These are phyloP conservation scores for Gasterosteus nipponicus DNA, from an alignment of 2,113 vertebrate genomes.

Conservation along the genomic window DNA sequence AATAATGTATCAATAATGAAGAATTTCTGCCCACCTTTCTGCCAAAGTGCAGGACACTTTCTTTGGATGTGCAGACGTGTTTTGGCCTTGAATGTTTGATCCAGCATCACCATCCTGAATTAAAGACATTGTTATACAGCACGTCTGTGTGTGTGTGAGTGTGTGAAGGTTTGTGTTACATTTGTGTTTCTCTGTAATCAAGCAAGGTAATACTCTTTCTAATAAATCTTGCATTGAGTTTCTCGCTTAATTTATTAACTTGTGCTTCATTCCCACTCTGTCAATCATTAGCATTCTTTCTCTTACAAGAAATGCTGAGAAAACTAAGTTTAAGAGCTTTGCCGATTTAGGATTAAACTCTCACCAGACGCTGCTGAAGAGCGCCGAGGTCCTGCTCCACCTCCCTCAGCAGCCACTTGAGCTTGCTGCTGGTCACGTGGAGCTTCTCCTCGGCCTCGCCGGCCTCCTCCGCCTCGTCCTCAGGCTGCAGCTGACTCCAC, in stretches of 20 bases:
- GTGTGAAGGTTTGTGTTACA: not conserved
- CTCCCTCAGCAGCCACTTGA: conserved; percentile 83
- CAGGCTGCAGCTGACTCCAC: conserved; percentile 82
- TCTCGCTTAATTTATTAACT: not conserved
- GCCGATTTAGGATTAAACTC: not conserved
- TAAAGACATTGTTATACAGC: not conserved
- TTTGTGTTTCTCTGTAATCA: not conserved
- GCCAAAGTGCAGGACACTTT: conserved; percentile 16
- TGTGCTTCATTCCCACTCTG: not conserved
- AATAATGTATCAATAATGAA: not conserved
- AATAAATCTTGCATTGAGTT: not conserved
- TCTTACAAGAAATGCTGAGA: not conserved
- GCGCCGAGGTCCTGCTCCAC: conserved; percentile 83
- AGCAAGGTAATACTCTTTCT: not conserved
- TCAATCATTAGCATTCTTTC: not conserved
- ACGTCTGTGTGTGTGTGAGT: not conserved
- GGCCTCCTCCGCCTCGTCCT: conserved; percentile 77
- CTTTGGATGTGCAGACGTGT: conserved; percentile 12
- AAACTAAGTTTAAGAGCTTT: not conserved
- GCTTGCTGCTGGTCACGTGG: conserved; percentile 86
- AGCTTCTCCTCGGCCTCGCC: conserved; percentile 88
- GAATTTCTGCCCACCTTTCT: conserved; percentile 40
- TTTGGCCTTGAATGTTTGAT: not conserved
- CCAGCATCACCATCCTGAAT: conserved; percentile 49
- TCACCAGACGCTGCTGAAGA: conserved; percentile 84